phyloP scores from a whole-genome alignment of 2,113 vertebrate genomes.

The Strigops habroptila region DNA sequence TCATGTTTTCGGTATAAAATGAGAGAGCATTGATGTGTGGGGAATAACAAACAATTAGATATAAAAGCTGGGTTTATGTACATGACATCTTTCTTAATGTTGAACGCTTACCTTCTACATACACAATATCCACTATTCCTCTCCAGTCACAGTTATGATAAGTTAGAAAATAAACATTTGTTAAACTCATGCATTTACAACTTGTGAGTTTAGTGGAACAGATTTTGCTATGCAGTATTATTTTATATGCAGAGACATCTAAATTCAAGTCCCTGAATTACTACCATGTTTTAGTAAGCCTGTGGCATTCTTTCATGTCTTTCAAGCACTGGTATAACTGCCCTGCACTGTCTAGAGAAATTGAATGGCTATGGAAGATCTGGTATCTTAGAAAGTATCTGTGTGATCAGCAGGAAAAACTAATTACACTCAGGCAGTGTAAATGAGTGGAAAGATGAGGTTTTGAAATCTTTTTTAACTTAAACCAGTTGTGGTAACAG shows the following conservation, averaged over 20 bases:
- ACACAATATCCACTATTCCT: neutral
- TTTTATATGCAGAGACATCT: neutral
- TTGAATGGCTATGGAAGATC: neutral
- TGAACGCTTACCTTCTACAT: neutral
- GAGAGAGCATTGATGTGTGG: neutral
- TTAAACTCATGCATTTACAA: neutral
- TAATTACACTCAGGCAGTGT: accelerated
- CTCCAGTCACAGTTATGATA: neutral
- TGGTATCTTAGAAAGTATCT: neutral
- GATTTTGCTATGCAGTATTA: neutral
- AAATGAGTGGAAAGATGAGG: neutral
- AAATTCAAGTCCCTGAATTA: neutral
- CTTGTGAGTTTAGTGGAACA: neutral
- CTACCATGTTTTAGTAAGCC: accelerated
- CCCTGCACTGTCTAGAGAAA: neutral
- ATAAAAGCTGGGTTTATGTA: neutral
- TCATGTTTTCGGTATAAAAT: neutral
- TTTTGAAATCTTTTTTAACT: neutral
- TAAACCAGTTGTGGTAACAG: neutral
- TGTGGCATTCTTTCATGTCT: neutral
- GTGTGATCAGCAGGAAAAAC: neutral
- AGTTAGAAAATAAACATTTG: neutral
- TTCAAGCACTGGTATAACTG: neutral
- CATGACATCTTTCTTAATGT: neutral
- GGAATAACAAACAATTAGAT: neutral